These are phyloP conservation scores for Agriopis marginaria DNA, from an alignment of 2,888 invertebrate species.

Conservation along the genomic window DNA sequence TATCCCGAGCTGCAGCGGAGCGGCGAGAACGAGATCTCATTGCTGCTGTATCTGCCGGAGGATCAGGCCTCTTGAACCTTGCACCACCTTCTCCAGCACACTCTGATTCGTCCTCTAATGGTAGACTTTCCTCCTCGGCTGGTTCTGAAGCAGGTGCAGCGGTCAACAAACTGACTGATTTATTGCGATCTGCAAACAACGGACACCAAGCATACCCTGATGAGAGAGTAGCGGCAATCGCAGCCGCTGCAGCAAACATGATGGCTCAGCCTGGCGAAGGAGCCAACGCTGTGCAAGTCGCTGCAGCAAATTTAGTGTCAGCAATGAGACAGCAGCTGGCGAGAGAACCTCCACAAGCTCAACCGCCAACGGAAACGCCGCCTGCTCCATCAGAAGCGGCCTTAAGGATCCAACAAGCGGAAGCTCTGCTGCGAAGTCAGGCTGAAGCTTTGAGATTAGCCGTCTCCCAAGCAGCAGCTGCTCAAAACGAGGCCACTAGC, in stretches of 20 bases:
- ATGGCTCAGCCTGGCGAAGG: constrained; percentile 88
- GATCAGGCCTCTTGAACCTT: constrained; percentile 88
- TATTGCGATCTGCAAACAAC: constrained; percentile 89
- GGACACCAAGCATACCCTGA: constrained; percentile 88
- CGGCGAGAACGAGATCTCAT: constrained; percentile 94
- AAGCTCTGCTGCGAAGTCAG: constrained; percentile 93
- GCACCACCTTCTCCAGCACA: constrained; percentile 95
- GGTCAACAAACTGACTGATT: constrained; percentile 86
- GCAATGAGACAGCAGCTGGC: constrained; percentile 89
- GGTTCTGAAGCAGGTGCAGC: constrained; percentile 90
- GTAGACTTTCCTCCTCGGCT: constrained; percentile 92
- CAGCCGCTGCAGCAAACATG: constrained; percentile 88
- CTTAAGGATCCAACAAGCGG: constrained; percentile 91
- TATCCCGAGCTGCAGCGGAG: constrained; percentile 96
- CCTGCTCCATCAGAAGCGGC: constrained; percentile 93
- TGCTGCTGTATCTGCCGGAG: constrained; percentile 88
- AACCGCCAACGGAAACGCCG: constrained; percentile 91
- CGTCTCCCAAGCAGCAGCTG: constrained; percentile 90
- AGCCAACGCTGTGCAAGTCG: constrained; percentile 89
- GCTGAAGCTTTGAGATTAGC: constrained; percentile 94
- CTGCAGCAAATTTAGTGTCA: constrained; percentile 91
- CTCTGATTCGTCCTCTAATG: constrained; percentile 95
- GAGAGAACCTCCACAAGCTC: constrained; percentile 84
- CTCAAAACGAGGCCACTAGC: constrained; percentile 75
- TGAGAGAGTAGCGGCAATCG: constrained; percentile 90